A percentile compares a stretch with the other conserved stretches of the same genome.
phyloP scores from a whole-genome alignment of 2,113 vertebrate species.

The Felis catus region DNA sequence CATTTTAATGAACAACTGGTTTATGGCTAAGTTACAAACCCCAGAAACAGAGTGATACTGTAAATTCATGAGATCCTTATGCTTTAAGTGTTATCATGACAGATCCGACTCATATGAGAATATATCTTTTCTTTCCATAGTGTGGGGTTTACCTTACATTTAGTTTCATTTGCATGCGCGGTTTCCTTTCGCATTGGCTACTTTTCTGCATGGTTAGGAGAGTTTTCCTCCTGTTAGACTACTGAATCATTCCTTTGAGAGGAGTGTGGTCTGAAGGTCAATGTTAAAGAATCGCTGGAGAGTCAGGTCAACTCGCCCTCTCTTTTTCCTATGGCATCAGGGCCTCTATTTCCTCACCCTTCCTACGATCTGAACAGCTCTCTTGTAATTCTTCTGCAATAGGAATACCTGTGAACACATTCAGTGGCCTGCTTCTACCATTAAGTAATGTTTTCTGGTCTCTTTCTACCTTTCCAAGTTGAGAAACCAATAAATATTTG shows the following conservation, averaged over 20 bases:
- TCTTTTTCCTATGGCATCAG: rapidly evolving
- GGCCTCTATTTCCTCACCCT: background rate
- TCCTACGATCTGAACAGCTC: background rate
- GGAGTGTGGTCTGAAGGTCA: background rate
- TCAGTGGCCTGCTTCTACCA: background rate
- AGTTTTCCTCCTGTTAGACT: background rate
- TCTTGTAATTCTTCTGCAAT: background rate
- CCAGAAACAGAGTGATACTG: conserved; percentile 12
- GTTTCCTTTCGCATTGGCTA: background rate
- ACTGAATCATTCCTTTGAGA: background rate
- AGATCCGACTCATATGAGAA: background rate
- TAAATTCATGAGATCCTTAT: background rate
- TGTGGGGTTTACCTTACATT: background rate
- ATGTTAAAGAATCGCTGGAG: background rate
- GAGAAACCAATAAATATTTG: background rate
- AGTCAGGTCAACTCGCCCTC: background rate
- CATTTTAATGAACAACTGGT: background rate
- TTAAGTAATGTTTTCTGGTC: background rate
- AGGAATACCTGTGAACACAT: background rate
- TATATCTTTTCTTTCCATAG: background rate
- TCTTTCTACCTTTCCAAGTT: background rate
- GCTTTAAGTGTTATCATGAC: background rate
- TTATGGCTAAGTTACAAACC: background rate
- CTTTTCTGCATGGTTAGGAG: background rate
- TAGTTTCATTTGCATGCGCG: background rate